These are phyloP conservation scores for Drosophila limbata DNA, from an alignment of 2,888 invertebrate genomes.

Conservation along the genomic window DNA sequence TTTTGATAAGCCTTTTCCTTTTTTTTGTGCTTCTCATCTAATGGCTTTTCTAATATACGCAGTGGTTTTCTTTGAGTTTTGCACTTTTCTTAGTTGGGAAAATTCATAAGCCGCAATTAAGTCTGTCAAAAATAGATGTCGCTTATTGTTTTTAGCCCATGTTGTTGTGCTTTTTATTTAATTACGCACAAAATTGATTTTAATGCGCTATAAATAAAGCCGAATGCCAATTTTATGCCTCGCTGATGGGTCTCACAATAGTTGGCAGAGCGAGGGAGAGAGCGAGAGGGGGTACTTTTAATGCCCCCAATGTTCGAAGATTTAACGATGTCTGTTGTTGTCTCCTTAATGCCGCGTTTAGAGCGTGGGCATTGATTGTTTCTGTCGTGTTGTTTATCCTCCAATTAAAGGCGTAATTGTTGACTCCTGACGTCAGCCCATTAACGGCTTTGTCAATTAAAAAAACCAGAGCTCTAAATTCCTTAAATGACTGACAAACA, in stretches of 20 bases:
- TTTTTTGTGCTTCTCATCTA: constrained; percentile 22
- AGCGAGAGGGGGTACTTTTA: constrained; percentile 21
- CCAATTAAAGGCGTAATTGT: constrained; percentile 74
- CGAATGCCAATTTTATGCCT: constrained; percentile 66
- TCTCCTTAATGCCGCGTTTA: constrained; percentile 29
- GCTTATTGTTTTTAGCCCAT: constrained; percentile 18
- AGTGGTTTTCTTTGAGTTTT: background rate
- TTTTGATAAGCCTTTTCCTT: constrained; percentile 17
- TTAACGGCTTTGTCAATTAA: constrained; percentile 46
- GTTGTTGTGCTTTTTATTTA: constrained; percentile 52
- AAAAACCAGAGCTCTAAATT: constrained; percentile 20
- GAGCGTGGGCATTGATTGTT: constrained; percentile 36
- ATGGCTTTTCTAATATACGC: constrained; percentile 11
- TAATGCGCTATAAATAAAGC: constrained; percentile 76
- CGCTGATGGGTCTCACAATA: constrained; percentile 20
- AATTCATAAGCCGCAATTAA: constrained; percentile 52
- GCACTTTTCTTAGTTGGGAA: constrained; percentile 5
- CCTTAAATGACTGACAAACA: constrained; percentile 11
- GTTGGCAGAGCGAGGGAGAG: background rate
- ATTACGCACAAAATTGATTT: constrained; percentile 77
- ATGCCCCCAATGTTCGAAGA: constrained; percentile 45
- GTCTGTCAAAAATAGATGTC: constrained; percentile 61
- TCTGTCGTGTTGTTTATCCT: constrained; percentile 51
- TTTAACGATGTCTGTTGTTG: constrained; percentile 73
- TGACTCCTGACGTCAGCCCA: constrained; percentile 64